These are phyloP conservation scores for Henricia sp. DNA, from an alignment of 53 echinoderm and acorn worm genomes.

Conservation along the genomic window DNA sequence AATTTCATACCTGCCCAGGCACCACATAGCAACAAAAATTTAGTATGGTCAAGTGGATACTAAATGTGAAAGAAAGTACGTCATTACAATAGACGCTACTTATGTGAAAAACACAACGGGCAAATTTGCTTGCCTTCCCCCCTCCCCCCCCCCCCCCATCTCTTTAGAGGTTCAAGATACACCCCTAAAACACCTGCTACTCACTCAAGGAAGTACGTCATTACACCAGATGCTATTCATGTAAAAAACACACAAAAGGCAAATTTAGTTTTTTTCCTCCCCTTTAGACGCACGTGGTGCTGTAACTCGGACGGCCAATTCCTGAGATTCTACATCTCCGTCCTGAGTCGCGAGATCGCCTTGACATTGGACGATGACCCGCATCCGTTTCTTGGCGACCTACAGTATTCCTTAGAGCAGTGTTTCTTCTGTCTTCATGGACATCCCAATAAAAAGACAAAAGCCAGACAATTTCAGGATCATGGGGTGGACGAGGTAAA, in stretches of 20 bases:
- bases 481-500: constrained; percentile 93
- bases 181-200: too few species aligned
- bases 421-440: constrained; percentile 97
- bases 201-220: neutral
- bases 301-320: constrained; percentile 81
- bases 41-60: too few species aligned
- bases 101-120: too few species aligned
- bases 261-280: neutral
- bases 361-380: constrained; percentile 64
- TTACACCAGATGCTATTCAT: too few species aligned
- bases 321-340: constrained; percentile 70
- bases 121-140: too few species aligned
- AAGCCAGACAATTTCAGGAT: constrained; percentile 93
- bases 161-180: too few species aligned
- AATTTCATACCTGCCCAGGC: too few species aligned
- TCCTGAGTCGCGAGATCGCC: constrained; percentile 71
- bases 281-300: constrained; percentile 81
- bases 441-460: constrained; percentile 84
- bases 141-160: too few species aligned
- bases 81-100: too few species aligned
- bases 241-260: neutral
- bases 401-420: constrained; percentile 78
- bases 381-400: constrained; percentile 75
- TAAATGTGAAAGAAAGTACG: too few species aligned
- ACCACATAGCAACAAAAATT: too few species aligned